Evolutionary conservation across 2,797 vertebrate species (phyloP), one percentile per base, ranked within the genome.

Genomic region (Bradypodion ventrale): DNA sequence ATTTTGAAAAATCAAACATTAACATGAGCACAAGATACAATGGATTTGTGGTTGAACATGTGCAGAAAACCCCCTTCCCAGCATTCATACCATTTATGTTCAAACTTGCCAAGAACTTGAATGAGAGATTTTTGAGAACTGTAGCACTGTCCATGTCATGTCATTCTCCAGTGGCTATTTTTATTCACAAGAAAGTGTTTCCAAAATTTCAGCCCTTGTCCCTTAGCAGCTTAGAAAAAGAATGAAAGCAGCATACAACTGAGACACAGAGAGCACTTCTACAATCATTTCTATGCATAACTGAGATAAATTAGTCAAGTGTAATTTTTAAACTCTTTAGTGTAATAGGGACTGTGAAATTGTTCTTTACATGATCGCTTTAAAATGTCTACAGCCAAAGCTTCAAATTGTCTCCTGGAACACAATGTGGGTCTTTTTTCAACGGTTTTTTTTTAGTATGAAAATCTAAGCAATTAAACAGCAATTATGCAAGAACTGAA

Each of bases 381-480:
- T 91, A 85, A 75, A 92, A 86, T 77, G 87, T 87, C 87, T 94
- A 83, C 88, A 91, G 76, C 89, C 91, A 93, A 86, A 92, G 90
- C 79, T 78, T 87, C 75, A 86, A 89, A 91, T 93, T 90, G 83
- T 92, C 93, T 93, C 68, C 86, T 87, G 85, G 75, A 74, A 74
- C 84, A 94, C 85, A 92, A 93, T 93, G 88, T 78, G 65, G 29
- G n/a, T n/a, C n/a, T n/a, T 73, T 95, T 84, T 94, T 91, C 1
- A 94, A 93, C 89, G 93, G 92, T 87, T 94, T 95, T 93, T 94
- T 88, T 84, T 95, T 96, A 95, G 93, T 94, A 93, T 94, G 95
- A 93, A 95, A 95, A 95, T 94, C 90, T 80, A 87, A 75, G 88
- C 92, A 95, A 95, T 96, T 94, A 95, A 95, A 94, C 88, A 87